A percentile compares a stretch with the other conserved stretches of the same genome.
Evolutionary conservation across 2,113 vertebrate genomes (phyloP).

Genomic region (Brachyhypopomus gauderio): DNA sequence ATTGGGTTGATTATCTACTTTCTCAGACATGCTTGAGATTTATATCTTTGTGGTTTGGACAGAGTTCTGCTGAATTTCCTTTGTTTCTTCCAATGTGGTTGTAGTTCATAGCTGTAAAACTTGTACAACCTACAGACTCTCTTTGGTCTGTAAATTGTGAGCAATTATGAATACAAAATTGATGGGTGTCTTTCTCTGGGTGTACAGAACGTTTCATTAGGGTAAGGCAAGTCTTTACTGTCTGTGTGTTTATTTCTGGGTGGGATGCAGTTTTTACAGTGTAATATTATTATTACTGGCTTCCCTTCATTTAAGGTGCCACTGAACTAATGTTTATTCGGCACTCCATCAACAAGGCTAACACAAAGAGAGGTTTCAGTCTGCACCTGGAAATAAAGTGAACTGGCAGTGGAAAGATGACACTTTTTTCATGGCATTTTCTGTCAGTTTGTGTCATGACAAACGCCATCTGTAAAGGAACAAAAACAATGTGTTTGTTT

Average conservation of each 20-base stretch:
- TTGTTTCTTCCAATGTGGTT: constrained; percentile 3
- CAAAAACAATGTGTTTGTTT: neutral
- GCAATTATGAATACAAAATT: constrained; percentile 14
- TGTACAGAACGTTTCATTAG: neutral
- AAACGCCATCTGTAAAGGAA: neutral
- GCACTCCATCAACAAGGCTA: neutral
- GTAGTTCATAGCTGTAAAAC: constrained; percentile 22
- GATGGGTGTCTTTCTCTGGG: neutral
- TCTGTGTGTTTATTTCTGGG: neutral
- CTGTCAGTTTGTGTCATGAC: neutral
- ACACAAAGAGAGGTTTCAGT: neutral
- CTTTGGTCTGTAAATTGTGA: constrained; percentile 16
- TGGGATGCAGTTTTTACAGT: neutral
- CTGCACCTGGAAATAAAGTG: neutral
- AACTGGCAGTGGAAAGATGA: neutral
- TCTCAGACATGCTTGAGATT: constrained; percentile 5
- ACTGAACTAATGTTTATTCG: too few species aligned
- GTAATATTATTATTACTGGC: neutral
- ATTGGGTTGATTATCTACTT: neutral
- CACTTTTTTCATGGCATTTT: neutral
- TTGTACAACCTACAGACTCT: constrained; percentile 15
- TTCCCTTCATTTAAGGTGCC: neutral
- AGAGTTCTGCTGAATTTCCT: constrained; percentile 20
- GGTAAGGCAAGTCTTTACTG: neutral
- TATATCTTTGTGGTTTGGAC: constrained; percentile 27